Evolutionary conservation across 2,797 vertebrate genomes (phyloP).

Genomic region (Xenentodon cancila): DNA sequence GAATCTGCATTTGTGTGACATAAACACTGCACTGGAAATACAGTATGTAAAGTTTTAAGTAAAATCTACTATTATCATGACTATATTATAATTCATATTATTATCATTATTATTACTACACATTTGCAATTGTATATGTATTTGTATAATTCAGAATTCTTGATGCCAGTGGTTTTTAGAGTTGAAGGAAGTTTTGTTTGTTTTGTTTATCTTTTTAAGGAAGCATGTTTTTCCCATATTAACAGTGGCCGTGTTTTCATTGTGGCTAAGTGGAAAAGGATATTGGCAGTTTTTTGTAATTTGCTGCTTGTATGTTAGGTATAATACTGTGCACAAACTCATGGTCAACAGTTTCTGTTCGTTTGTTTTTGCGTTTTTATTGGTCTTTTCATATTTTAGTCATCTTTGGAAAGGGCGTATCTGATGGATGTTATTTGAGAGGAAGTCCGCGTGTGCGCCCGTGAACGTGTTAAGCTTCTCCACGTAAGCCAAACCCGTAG

Average conservation of each 20-base stretch:
- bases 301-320: constrained; percentile 68
- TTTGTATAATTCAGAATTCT: constrained; percentile 80
- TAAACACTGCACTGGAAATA: constrained; percentile 79
- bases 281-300: constrained; percentile 73
- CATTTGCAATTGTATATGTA: constrained; percentile 80
- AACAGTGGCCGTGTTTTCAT: constrained; percentile 77
- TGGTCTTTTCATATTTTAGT: constrained; percentile 4
- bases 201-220: constrained; percentile 75
- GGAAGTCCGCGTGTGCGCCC: constrained; percentile 4
- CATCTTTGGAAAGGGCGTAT: constrained; percentile 8
- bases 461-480: neutral
- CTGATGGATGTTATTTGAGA: constrained; percentile 20
- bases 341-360: constrained; percentile 37
- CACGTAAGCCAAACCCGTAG: constrained; percentile 10
- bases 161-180: constrained; percentile 81
- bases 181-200: constrained; percentile 55
- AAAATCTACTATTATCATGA: constrained; percentile 70
- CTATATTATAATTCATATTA: constrained; percentile 64
- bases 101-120: constrained; percentile 70
- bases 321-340: constrained; percentile 59
- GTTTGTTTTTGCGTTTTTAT: too few species aligned
- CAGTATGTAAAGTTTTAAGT: constrained; percentile 82
- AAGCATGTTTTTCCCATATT: constrained; percentile 81
- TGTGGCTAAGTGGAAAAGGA: constrained; percentile 75
- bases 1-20: constrained; percentile 72